Conservation (phyloP, 2,888 invertebrate species). For the Dynastes tityus region DNA sequence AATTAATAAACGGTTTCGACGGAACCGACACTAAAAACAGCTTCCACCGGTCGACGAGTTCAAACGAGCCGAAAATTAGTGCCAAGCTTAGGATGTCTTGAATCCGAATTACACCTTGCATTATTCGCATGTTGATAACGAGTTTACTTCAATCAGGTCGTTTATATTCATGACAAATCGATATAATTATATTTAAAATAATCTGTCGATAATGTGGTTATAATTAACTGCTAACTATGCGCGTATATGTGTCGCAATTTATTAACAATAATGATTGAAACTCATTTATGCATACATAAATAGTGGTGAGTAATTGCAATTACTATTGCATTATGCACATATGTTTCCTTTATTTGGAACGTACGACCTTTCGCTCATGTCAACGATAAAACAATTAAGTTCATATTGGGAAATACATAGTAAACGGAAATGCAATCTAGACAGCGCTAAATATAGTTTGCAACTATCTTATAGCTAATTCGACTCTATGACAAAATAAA, state of each 20-base stretch:
- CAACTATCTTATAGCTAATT: too few relatives aligned
- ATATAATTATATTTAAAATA: conserved; percentile 1
- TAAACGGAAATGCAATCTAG: neutral
- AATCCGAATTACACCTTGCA: neutral
- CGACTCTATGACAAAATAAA: too few relatives aligned
- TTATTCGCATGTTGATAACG: conserved; percentile 13
- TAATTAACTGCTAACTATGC: conserved; percentile 29
- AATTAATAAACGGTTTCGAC: conserved; percentile 48
- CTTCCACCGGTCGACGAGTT: conserved; percentile 24
- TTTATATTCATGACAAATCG: conserved; percentile 17
- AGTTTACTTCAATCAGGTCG: conserved; percentile 5
- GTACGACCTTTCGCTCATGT: conserved; percentile 2
- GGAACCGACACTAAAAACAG: conserved; percentile 35
- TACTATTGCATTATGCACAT: neutral
- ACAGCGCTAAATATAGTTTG: too few relatives aligned
- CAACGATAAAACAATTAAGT: neutral
- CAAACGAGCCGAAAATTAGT: conserved; percentile 43
- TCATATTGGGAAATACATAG: neutral
- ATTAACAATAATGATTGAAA: conserved; percentile 20
- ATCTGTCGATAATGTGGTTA: conserved; percentile 28
- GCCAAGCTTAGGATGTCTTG: conserved; percentile 28
- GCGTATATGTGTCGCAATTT: conserved; percentile 12
- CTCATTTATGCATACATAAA: neutral
- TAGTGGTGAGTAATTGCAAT: conserved; percentile 9
- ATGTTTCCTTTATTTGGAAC: conserved; percentile 4